Conservation (phyloP, 2,888 invertebrate species). For the Watsonalla binaria region DNA sequence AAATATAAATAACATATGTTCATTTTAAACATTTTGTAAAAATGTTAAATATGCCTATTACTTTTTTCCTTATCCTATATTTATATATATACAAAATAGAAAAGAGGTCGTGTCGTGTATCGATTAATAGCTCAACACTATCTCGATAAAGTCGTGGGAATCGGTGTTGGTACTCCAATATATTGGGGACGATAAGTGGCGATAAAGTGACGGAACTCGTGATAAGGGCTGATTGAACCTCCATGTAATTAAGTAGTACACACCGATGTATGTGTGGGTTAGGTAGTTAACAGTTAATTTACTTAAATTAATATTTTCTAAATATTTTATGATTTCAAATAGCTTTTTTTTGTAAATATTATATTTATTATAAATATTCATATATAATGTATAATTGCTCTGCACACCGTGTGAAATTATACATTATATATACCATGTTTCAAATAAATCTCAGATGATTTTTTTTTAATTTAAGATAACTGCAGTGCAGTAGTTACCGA, state of each 20-base stretch:
- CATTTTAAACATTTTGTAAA: not conserved
- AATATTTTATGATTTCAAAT: no score
- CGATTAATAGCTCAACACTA: not conserved
- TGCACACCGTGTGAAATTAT: no score
- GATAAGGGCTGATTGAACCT: conserved; percentile 16
- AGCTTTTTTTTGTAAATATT: no score
- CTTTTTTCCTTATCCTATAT: not conserved
- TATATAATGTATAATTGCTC: no score
- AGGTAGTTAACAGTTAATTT: no score
- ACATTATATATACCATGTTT: no score
- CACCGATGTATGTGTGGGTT: not conserved
- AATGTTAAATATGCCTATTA: not conserved
- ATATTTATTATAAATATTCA: no score
- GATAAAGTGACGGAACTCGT: conserved; percentile 7
- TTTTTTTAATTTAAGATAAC: no score
- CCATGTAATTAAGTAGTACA: conserved; percentile 11
- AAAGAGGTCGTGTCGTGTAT: not conserved
- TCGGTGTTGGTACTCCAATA: not conserved
- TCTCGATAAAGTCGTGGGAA: conserved; percentile 1
- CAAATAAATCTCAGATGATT: no score
- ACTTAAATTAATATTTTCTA: no score
- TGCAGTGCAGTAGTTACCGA: no score
- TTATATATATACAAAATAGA: not conserved
- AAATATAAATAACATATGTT: no score
- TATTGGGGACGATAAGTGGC: conserved; percentile 1